Percentiles rank a stretch among this genome's conserved stretches.
Evolutionary conservation across 2,113 vertebrate species (phyloP).

Genomic region (Heliornis fulica): DNA sequence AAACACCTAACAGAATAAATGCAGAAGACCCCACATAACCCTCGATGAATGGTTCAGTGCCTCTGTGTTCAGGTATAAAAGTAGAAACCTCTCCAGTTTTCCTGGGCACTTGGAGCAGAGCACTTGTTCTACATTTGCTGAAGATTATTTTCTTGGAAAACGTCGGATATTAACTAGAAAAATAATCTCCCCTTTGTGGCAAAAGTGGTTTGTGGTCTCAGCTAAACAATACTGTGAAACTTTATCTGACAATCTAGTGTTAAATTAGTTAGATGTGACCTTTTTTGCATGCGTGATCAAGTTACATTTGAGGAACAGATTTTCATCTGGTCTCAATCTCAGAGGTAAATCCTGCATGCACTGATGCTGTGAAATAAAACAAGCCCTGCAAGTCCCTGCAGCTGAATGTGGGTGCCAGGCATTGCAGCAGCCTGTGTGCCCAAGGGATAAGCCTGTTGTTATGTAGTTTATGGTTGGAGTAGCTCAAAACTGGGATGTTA

Average conservation of each 20-base stretch:
- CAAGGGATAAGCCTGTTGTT: neutral
- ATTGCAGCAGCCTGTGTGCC: neutral
- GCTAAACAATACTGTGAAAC: neutral
- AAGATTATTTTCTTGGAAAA: neutral
- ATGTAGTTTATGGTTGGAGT: neutral
- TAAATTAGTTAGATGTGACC: neutral
- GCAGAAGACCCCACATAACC: neutral
- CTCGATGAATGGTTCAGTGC: neutral
- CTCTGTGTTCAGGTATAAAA: neutral
- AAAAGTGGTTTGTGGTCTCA: neutral
- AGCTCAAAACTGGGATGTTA: neutral
- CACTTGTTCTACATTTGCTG: neutral
- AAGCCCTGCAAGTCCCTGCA: neutral
- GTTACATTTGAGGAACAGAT: neutral
- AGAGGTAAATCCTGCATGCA: too few species aligned
- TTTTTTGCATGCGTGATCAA: neutral
- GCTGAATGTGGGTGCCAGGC: neutral
- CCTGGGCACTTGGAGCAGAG: neutral
- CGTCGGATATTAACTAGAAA: neutral
- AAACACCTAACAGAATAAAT: neutral
- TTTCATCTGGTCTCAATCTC: neutral
- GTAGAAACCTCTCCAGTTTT: neutral
- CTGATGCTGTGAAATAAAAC: neutral
- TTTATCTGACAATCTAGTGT: neutral
- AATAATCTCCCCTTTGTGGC: neutral